Evolutionary conservation across 1,140 invertebrate species (phyloP).

Genomic region (Lordiphosa clarofinis): DNA sequence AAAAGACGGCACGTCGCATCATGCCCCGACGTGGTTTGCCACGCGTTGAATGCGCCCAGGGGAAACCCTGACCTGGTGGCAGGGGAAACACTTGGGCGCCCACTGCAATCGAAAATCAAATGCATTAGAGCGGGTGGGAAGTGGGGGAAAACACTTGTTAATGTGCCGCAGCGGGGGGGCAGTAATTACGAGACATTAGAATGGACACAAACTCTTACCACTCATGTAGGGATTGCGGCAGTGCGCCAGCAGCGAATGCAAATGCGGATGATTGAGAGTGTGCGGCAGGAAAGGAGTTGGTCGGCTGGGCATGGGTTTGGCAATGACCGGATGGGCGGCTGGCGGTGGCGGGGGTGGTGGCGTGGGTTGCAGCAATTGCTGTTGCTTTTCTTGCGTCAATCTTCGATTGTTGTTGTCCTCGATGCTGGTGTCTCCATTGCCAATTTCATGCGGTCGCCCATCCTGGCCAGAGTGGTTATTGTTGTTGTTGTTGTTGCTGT

Average conservation of each 20-base stretch:
- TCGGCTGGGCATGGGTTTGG: slow-evolving; percentile 82
- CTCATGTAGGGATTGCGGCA: slow-evolving; percentile 82
- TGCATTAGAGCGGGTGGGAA: slow-evolving; percentile 59
- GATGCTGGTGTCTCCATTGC: slow-evolving; percentile 36
- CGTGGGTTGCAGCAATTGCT: slow-evolving; percentile 46
- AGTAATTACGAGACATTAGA: slow-evolving; percentile 29
- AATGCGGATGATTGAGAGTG: slow-evolving; percentile 80
- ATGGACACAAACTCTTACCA: slow-evolving; percentile 71
- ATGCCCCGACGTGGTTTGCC: slow-evolving; percentile 94
- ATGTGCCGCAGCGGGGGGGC: slow-evolving; percentile 37
- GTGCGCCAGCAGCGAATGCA: slow-evolving; percentile 80
- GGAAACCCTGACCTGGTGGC: slow-evolving; percentile 84
- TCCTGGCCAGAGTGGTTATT: slow-evolving; percentile 50
- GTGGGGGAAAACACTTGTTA: slow-evolving; percentile 66
- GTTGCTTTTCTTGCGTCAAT: slow-evolving; percentile 72
- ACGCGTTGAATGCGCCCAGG: slow-evolving; percentile 88
- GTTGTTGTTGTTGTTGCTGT: slow-evolving; percentile 49
- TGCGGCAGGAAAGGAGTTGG: slow-evolving; percentile 81
- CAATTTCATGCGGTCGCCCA: slow-evolving; percentile 60
- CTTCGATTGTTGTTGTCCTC: slow-evolving; percentile 78
- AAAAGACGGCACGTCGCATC: slow-evolving; percentile 94
- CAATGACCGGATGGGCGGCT: slow-evolving; percentile 77
- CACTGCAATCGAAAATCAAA: slow-evolving; percentile 56
- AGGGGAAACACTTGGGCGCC: slow-evolving; percentile 84
- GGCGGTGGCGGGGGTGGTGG: slow-evolving; percentile 51